A percentile compares a stretch with the other conserved stretches of the same genome.
These are phyloP conservation scores for Apamea anceps DNA, from an alignment of 2,888 invertebrate species.

Conservation along the genomic window DNA sequence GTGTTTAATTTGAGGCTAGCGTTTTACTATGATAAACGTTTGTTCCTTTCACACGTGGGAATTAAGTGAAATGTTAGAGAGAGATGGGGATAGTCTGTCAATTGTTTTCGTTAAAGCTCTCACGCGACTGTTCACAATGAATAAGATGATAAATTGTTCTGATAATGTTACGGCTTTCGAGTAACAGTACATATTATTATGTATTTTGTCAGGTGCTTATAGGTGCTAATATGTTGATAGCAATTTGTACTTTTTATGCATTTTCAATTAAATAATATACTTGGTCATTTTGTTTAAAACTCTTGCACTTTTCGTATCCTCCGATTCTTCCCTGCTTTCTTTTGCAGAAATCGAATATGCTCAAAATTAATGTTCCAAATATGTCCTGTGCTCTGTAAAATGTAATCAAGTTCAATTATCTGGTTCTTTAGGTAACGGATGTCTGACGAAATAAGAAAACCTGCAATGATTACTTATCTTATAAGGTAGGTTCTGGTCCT, in stretches of 20 bases:
- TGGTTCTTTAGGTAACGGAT: slow-evolving; percentile 18
- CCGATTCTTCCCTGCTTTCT: not conserved
- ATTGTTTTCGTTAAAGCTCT: slow-evolving; percentile 75
- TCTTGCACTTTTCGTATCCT: slow-evolving; percentile 3
- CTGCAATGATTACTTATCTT: slow-evolving; percentile 3
- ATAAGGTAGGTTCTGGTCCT: slow-evolving; percentile 29
- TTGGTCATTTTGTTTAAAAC: slow-evolving; percentile 13
- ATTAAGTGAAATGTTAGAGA: slow-evolving; percentile 42
- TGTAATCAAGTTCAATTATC: slow-evolving; percentile 22
- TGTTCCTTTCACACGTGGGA: slow-evolving; percentile 57
- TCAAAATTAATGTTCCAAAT: slow-evolving; percentile 33
- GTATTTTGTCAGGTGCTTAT: slow-evolving; percentile 33
- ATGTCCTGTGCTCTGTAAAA: slow-evolving; percentile 19
- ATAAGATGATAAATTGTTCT: slow-evolving; percentile 78
- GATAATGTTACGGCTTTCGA: slow-evolving; percentile 71
- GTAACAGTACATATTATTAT: slow-evolving; percentile 61
- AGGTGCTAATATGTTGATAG: slow-evolving; percentile 35
- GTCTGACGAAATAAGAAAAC: slow-evolving; percentile 24
- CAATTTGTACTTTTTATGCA: slow-evolving; percentile 23
- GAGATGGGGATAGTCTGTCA: slow-evolving; percentile 58
- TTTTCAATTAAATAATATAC: slow-evolving; percentile 14
- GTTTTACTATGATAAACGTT: slow-evolving; percentile 64
- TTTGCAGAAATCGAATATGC: slow-evolving; percentile 32
- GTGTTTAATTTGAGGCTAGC: slow-evolving; percentile 74
- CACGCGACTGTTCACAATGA: slow-evolving; percentile 73